Percentiles rank a stretch among this genome's conserved stretches.
phyloP scores from a whole-genome alignment of 2,113 vertebrate genomes.

The Erpornis zantholeuca region DNA sequence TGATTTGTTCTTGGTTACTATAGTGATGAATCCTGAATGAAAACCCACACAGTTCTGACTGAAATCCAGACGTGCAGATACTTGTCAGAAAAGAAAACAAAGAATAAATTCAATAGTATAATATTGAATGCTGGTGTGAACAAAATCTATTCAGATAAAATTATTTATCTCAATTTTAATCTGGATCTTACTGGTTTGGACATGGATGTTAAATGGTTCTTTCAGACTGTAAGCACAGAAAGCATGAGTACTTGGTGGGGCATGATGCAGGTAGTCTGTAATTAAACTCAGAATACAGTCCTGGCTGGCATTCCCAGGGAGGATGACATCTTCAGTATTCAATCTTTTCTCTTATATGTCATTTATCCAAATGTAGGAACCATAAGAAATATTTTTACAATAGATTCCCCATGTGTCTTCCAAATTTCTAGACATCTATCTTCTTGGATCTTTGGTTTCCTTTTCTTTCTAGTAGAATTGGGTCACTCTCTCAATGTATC shows the following conservation, averaged over 20 bases:
- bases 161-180: not conserved
- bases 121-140: not conserved
- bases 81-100: not conserved
- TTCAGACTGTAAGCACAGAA: not conserved
- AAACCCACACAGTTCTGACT: constrained; percentile 15
- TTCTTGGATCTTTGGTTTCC: not conserved
- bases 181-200: not conserved
- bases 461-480: not conserved
- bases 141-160: not conserved
- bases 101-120: not conserved
- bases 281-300: not conserved
- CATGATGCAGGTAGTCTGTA: not conserved
- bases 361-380: not conserved
- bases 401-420: not conserved
- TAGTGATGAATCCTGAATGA: constrained; percentile 42
- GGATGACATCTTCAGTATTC: not conserved
- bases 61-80: constrained; percentile 11
- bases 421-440: not conserved
- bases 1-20: constrained; percentile 48
- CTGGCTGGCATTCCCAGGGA: not conserved
- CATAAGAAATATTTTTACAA: not conserved
- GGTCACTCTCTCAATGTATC: not conserved
- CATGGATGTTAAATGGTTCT: not conserved
- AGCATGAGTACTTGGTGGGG: not conserved
- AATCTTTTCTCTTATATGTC: not conserved